Conservation (phyloP, 2,888 invertebrate genomes). For the Lasioglossum morio region DNA sequence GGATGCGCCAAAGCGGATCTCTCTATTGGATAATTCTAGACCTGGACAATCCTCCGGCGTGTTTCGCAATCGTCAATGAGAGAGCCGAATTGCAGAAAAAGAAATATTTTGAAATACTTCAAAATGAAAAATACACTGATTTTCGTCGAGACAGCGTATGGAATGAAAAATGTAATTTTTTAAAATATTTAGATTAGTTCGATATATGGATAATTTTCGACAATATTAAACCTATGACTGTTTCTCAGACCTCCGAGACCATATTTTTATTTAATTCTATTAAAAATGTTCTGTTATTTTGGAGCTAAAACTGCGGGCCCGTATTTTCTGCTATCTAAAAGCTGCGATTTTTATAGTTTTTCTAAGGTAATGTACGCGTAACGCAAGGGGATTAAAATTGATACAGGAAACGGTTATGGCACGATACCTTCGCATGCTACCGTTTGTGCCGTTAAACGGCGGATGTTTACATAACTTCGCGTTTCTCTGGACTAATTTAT, state of each 20-base stretch:
- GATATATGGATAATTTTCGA: too few species aligned
- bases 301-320: neutral
- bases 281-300: neutral
- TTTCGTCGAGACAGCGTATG: too few species aligned
- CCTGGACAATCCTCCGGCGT: neutral
- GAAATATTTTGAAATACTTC: too few species aligned
- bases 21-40: neutral
- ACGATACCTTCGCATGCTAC: conserved; percentile 3
- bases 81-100: neutral
- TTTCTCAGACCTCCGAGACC: too few species aligned
- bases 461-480: conserved; percentile 9
- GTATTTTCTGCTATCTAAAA: neutral
- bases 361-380: neutral
- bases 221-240: too few species aligned
- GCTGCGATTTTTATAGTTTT: neutral
- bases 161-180: neutral
- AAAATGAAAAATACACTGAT: too few species aligned
- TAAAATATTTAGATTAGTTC: neutral
- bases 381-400: conserved; percentile 5
- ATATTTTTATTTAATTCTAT: neutral
- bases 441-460: neutral
- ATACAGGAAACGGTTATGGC: conserved; percentile 1
- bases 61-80: neutral
- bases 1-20: neutral
- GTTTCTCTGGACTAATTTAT: conserved; percentile 9